Conservation (phyloP, 35 echinoderm and acorn worm species). For the Patiria miniata region DNA sequence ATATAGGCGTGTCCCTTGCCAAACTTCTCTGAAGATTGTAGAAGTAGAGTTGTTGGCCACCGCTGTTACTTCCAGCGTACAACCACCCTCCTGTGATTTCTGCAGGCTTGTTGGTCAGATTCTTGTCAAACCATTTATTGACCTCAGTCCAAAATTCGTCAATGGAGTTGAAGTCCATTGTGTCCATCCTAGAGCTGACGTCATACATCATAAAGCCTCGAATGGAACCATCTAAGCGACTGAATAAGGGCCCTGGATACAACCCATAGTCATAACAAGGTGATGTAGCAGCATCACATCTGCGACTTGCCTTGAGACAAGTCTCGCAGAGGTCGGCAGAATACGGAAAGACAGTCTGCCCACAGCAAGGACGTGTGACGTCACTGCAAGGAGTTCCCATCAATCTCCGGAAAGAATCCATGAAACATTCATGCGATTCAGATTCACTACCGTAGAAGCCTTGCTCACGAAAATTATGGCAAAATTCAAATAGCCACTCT, state of each 20-base stretch:
- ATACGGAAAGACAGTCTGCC: constrained; percentile 56
- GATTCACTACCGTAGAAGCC: constrained; percentile 43
- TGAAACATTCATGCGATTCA: constrained; percentile 31
- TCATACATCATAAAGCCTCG: background rate
- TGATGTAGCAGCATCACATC: background rate
- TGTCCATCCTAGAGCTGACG: background rate
- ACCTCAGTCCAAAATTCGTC: constrained; percentile 63
- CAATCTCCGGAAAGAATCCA: background rate
- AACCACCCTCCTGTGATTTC: constrained; percentile 69
- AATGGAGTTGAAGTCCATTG: constrained; percentile 38
- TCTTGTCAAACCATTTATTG: constrained; percentile 40
- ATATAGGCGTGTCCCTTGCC: constrained; percentile 32
- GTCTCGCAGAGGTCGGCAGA: constrained; percentile 38
- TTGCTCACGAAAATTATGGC: constrained; percentile 43
- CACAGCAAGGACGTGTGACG: constrained; percentile 52
- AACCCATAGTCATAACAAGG: background rate
- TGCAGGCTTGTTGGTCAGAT: constrained; percentile 45
- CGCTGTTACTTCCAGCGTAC: constrained; percentile 6
- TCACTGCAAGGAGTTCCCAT: background rate
- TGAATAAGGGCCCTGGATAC: constrained; percentile 10
- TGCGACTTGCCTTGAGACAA: constrained; percentile 23
- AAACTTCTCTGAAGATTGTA: constrained; percentile 77
- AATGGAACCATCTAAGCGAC: background rate
- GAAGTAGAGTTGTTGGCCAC: constrained; percentile 44
- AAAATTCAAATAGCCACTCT: constrained; percentile 75